These are phyloP conservation scores for Triops longicaudatus DNA, from an alignment of 1,140 invertebrate genomes.

Conservation along the genomic window DNA sequence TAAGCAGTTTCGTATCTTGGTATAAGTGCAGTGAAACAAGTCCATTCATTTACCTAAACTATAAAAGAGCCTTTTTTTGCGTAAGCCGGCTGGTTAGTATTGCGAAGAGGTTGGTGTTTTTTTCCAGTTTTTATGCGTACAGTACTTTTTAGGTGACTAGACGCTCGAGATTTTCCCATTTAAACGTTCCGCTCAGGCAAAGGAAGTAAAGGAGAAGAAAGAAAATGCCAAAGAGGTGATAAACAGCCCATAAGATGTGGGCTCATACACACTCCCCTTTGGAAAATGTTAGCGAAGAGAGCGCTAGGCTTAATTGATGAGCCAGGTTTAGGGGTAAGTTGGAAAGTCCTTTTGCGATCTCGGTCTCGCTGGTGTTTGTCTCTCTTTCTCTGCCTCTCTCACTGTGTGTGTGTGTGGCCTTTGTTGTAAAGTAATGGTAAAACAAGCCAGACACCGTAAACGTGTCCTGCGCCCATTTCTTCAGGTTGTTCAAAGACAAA, in stretches of 20 bases:
- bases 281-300: neutral
- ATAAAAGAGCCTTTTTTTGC: neutral
- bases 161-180: neutral
- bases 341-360: neutral
- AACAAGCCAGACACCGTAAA: slow-evolving; percentile 12
- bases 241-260: slow-evolving; percentile 13
- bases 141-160: neutral
- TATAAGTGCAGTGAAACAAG: neutral
- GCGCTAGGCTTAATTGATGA: neutral
- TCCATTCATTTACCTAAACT: neutral
- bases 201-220: neutral
- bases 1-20: neutral
- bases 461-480: slow-evolving; percentile 10
- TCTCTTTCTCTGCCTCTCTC: too few relatives aligned
- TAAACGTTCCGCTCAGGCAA: neutral
- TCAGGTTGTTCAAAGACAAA: slow-evolving; percentile 12
- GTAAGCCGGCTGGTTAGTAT: neutral
- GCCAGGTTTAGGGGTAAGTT: neutral
- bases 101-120: neutral
- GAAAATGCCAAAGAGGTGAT: neutral
- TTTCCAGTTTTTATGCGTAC: neutral
- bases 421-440: slow-evolving; percentile 3
- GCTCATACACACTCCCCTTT: neutral
- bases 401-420: neutral
- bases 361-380: too few relatives aligned